phyloP scores from a whole-genome alignment of 1,140 invertebrate genomes.

The Diabrotica undecimpunctata region DNA sequence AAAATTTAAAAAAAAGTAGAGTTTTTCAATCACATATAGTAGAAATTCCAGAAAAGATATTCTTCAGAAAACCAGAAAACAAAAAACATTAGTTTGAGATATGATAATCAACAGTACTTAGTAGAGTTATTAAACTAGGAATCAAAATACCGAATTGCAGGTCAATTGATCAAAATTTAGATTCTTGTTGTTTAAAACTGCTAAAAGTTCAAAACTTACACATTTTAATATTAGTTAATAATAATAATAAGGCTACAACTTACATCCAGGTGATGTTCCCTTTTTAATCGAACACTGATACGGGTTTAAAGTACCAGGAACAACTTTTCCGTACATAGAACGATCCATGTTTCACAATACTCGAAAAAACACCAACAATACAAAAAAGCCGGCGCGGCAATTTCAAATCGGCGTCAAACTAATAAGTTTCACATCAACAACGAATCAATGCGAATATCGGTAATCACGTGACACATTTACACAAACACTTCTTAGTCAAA shows the following conservation, averaged over 20 bases:
- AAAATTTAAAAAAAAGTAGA: too few relatives aligned
- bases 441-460: background rate
- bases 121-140: too few relatives aligned
- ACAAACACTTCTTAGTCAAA: background rate
- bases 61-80: too few relatives aligned
- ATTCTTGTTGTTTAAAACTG: too few relatives aligned
- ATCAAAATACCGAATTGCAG: too few relatives aligned
- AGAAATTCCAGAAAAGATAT: too few relatives aligned
- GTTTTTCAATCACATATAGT: too few relatives aligned
- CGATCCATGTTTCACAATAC: slow-evolving; percentile 62
- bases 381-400: slow-evolving; percentile 2
- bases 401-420: slow-evolving; percentile 8
- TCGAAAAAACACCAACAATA: slow-evolving; percentile 4
- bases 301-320: slow-evolving; percentile 73
- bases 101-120: too few relatives aligned
- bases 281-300: slow-evolving; percentile 76
- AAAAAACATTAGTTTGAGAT: too few relatives aligned
- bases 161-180: too few relatives aligned
- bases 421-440: slow-evolving; percentile 3
- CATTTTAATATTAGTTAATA: too few relatives aligned
- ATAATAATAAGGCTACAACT: slow-evolving; percentile 49
- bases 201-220: too few relatives aligned
- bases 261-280: slow-evolving; percentile 78
- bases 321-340: slow-evolving; percentile 80
- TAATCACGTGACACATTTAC: slow-evolving; percentile 3